These are phyloP conservation scores for Coccyzus lansbergi DNA, from an alignment of 2,797 vertebrate species.

Conservation along the genomic window DNA sequence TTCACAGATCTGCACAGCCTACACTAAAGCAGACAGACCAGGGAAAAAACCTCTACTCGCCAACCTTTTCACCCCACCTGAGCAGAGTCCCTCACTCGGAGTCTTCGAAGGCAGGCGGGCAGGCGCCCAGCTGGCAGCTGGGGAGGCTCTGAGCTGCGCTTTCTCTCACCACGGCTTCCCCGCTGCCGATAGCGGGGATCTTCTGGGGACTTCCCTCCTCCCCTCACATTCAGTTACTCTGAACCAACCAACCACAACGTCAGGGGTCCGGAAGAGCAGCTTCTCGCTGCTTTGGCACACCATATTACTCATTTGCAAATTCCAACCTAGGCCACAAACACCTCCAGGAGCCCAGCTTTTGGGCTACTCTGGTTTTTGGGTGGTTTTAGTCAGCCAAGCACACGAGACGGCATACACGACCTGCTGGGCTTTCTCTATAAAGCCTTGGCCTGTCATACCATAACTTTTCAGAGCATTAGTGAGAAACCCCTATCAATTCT, in stretches of 20 bases:
- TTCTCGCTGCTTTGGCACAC: not conserved
- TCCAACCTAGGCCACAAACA: not conserved
- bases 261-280: not conserved
- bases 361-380: not conserved
- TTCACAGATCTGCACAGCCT: not conserved
- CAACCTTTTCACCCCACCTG: not conserved
- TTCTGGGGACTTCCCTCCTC: slow-evolving; percentile 43
- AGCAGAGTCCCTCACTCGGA: not conserved
- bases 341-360: not conserved
- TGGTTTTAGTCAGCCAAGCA: not conserved
- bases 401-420: not conserved
- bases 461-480: not conserved
- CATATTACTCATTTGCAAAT: not conserved
- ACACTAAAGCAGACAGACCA: fast-evolving
- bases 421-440: not conserved
- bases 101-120: not conserved
- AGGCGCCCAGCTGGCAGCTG: not conserved
- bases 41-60: not conserved
- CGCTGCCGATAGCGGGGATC: not conserved
- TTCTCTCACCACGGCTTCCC: not conserved
- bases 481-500: not conserved
- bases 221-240: not conserved
- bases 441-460: not conserved
- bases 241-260: not conserved
- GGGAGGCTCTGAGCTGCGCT: not conserved